Percentiles rank a stretch among this genome's conserved stretches.
These are phyloP conservation scores for Theonella swinhoei DNA, from an alignment of 37 sponge, comb jelly and placozoan species.

Conservation along the genomic window DNA sequence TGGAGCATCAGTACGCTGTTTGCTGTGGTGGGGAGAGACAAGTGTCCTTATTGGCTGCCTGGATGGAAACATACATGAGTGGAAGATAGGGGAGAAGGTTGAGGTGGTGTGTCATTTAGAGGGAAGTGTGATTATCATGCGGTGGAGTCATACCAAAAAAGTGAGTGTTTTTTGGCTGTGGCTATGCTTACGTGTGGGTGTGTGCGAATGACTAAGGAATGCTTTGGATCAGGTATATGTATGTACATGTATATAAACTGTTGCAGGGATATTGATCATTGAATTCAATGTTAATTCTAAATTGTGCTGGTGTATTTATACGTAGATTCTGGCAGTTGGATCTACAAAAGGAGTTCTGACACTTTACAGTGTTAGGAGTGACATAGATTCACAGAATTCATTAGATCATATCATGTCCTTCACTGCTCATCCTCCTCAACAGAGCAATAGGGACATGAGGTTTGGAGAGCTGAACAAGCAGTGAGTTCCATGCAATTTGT, in stretches of 20 bases:
- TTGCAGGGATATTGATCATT: too few relatives aligned
- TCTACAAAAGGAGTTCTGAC: slow-evolving; percentile 52
- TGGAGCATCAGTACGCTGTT: slow-evolving; percentile 62
- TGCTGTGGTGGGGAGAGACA: slow-evolving; percentile 51
- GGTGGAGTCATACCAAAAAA: slow-evolving; percentile 8
- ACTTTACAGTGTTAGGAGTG: slow-evolving; percentile 3
- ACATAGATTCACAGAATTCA: not conserved
- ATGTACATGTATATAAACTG: too few relatives aligned
- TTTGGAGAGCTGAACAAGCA: slow-evolving; percentile 72
- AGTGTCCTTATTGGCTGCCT: slow-evolving; percentile 54
- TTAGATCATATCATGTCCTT: slow-evolving; percentile 6
- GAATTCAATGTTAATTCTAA: too few relatives aligned
- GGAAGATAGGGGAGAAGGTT: slow-evolving; percentile 19
- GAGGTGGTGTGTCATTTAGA: slow-evolving; percentile 31
- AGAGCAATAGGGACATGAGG: slow-evolving; percentile 33
- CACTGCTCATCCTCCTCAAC: slow-evolving; percentile 47
- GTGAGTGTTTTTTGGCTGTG: too few relatives aligned
- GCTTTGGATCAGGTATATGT: too few relatives aligned
- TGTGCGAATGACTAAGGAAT: too few relatives aligned
- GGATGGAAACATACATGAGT: slow-evolving; percentile 50
- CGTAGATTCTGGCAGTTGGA: slow-evolving; percentile 63
- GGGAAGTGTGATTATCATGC: slow-evolving; percentile 65
- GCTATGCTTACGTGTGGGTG: too few relatives aligned
- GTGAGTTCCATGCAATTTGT: slow-evolving; percentile 8
- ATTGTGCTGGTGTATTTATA: too few relatives aligned